Evolutionary conservation across 2,797 vertebrate genomes (phyloP).

Genomic region (Adrianichthys oophorus): DNA sequence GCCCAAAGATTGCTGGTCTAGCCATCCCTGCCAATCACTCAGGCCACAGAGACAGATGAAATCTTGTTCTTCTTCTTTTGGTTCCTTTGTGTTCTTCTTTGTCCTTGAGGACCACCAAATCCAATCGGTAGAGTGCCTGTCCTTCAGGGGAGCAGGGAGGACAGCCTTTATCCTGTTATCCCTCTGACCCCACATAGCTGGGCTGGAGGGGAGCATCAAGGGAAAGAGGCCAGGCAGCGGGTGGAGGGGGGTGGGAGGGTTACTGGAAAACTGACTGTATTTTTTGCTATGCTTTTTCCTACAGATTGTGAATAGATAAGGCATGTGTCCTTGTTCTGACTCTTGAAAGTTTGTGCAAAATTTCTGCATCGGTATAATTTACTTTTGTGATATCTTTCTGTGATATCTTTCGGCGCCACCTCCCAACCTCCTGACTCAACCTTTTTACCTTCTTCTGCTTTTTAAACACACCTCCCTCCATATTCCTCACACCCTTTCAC

Average conservation of each 20-base stretch:
- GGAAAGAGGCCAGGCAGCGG: slow-evolving; percentile 41
- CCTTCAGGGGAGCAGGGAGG: slow-evolving; percentile 71
- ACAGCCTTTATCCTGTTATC: slow-evolving; percentile 78
- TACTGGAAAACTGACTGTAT: slow-evolving; percentile 32
- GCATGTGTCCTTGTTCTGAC: slow-evolving; percentile 52
- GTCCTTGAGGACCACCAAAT: slow-evolving; percentile 77
- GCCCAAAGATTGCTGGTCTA: slow-evolving; percentile 54
- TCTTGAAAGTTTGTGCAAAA: slow-evolving; percentile 38
- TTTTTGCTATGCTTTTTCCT: slow-evolving; percentile 26
- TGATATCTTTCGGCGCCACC: slow-evolving; percentile 35
- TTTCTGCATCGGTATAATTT: slow-evolving; percentile 35
- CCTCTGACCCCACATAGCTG: slow-evolving; percentile 71
- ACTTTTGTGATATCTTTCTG: slow-evolving; percentile 28
- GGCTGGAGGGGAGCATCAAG: slow-evolving; percentile 39
- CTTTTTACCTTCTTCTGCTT: slow-evolving; percentile 43
- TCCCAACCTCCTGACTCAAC: slow-evolving; percentile 29
- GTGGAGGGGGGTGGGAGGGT: slow-evolving; percentile 10
- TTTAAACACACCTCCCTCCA: slow-evolving; percentile 19
- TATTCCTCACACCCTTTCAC: slow-evolving; percentile 45
- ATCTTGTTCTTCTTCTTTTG: slow-evolving; percentile 67
- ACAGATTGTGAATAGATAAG: slow-evolving; percentile 37
- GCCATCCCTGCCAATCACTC: slow-evolving; percentile 74
- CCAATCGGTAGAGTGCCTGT: slow-evolving; percentile 73
- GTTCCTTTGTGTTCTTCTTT: slow-evolving; percentile 73
- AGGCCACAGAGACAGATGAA: slow-evolving; percentile 69